A percentile compares a stretch with the other conserved stretches of the same genome.
Evolutionary conservation across 2,888 invertebrate species (phyloP).

Genomic region (Oeneis ivallda): DNA sequence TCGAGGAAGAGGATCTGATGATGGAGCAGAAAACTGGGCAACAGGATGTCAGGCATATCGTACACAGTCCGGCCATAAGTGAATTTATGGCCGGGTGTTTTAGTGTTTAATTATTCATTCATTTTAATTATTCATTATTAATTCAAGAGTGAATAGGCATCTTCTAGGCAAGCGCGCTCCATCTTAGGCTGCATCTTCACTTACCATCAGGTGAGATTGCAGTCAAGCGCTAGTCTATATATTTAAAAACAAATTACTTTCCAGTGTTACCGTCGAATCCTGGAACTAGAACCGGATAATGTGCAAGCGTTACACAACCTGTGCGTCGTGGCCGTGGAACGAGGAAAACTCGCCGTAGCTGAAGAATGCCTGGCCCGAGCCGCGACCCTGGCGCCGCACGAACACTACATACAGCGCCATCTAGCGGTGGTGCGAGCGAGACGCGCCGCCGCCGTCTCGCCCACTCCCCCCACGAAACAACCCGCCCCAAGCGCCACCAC

Average conservation of each 20-base stretch:
- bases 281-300: constrained; percentile 93
- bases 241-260: constrained; percentile 24
- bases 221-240: too few species aligned
- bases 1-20: too few species aligned
- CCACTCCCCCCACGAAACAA: constrained; percentile 38
- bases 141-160: too few species aligned
- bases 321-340: constrained; percentile 97
- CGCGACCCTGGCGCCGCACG: constrained; percentile 90
- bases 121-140: too few species aligned
- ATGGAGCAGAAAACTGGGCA: too few species aligned
- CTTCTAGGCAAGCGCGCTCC: too few species aligned
- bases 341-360: constrained; percentile 92
- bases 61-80: too few species aligned
- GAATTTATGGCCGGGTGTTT: too few species aligned
- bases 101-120: too few species aligned
- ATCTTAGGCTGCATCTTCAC: too few species aligned
- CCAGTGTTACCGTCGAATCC: constrained; percentile 94
- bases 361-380: constrained; percentile 92
- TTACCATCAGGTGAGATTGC: too few species aligned
- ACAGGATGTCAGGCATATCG: too few species aligned
- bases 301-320: constrained; percentile 97
- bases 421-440: constrained; percentile 92
- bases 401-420: constrained; percentile 95
- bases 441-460: constrained; percentile 70
- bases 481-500: constrained; percentile 39